Conservation (phyloP, 1,140 invertebrate genomes). For the Nasonia giraulti region DNA sequence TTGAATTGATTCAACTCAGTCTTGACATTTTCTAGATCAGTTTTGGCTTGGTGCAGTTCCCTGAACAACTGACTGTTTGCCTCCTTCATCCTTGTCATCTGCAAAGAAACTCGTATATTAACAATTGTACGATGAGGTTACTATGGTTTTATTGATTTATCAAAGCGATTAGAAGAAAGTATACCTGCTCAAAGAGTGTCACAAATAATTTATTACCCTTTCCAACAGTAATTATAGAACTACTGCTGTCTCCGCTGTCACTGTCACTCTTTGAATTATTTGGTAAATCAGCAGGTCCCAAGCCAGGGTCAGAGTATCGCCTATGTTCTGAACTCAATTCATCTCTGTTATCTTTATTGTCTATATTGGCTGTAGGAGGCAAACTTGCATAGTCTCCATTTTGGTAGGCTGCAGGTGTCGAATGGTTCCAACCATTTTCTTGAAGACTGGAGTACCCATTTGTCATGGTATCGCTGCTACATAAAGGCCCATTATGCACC, state of each 20-base stretch:
- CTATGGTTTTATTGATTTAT: not conserved
- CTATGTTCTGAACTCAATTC: slow-evolving; percentile 70
- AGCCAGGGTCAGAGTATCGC: slow-evolving; percentile 76
- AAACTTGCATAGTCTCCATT: slow-evolving; percentile 74
- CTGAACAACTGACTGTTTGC: slow-evolving; percentile 74
- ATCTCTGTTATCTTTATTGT: slow-evolving; percentile 61
- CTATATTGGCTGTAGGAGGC: slow-evolving; percentile 72
- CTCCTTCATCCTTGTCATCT: slow-evolving; percentile 73
- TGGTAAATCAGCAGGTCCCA: slow-evolving; percentile 71
- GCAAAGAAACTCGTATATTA: not conserved
- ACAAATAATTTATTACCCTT: slow-evolving; percentile 72
- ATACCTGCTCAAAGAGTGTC: slow-evolving; percentile 74
- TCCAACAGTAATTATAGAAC: slow-evolving; percentile 70
- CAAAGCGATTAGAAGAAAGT: not conserved
- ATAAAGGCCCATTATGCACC: slow-evolving; percentile 48
- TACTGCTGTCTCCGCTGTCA: slow-evolving; percentile 65
- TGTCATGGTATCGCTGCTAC: slow-evolving; percentile 56
- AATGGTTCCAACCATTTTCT: slow-evolving; percentile 66
- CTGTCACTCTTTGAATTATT: slow-evolving; percentile 67
- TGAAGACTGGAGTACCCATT: slow-evolving; percentile 66
- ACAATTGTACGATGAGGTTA: not conserved
- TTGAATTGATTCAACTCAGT: slow-evolving; percentile 70
- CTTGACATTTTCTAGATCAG: slow-evolving; percentile 73
- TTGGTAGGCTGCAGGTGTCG: slow-evolving; percentile 65
- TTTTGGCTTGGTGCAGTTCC: slow-evolving; percentile 74